These are phyloP conservation scores for Stenchaetothrips biformis DNA, from an alignment of 2,888 invertebrate species.

Conservation along the genomic window DNA sequence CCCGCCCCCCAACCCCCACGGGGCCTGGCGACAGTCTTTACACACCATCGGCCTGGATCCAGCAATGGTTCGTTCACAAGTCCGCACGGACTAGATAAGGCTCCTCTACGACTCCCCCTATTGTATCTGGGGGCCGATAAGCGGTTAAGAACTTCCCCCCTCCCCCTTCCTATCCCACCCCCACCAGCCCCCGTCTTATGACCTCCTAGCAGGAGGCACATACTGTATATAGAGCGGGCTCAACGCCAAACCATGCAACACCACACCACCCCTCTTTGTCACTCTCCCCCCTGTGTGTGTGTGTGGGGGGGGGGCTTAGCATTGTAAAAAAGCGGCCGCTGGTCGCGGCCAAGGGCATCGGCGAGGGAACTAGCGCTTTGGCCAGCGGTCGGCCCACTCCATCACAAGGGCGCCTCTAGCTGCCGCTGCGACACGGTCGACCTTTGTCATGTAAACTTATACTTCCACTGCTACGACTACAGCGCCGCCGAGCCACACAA, in stretches of 20 bases:
- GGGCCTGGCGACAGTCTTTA: neutral
- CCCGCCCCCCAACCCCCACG: neutral
- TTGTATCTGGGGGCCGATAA: conserved; percentile 18
- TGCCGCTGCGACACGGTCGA: neutral
- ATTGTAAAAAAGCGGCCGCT: neutral
- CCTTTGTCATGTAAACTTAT: neutral
- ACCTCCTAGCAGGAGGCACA: neutral
- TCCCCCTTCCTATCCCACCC: neutral
- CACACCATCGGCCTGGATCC: conserved; percentile 22
- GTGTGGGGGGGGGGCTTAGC: neutral
- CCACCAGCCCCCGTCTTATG: neutral
- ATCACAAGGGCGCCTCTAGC: neutral
- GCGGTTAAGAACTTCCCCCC: conserved; percentile 8
- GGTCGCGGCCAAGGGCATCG: neutral
- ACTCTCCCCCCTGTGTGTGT: neutral
- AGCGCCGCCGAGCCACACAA: too few species aligned
- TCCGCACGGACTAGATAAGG: conserved; percentile 2
- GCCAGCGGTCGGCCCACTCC: neutral
- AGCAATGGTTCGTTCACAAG: conserved; percentile 15
- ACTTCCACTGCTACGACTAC: too few species aligned
- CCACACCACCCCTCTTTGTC: neutral
- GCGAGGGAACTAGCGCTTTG: neutral
- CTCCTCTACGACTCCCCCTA: conserved; percentile 17
- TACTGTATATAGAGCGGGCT: neutral
- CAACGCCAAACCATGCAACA: neutral